These are phyloP conservation scores for Silurus aristotelis DNA, from an alignment of 2,797 vertebrate species.

Conservation along the genomic window DNA sequence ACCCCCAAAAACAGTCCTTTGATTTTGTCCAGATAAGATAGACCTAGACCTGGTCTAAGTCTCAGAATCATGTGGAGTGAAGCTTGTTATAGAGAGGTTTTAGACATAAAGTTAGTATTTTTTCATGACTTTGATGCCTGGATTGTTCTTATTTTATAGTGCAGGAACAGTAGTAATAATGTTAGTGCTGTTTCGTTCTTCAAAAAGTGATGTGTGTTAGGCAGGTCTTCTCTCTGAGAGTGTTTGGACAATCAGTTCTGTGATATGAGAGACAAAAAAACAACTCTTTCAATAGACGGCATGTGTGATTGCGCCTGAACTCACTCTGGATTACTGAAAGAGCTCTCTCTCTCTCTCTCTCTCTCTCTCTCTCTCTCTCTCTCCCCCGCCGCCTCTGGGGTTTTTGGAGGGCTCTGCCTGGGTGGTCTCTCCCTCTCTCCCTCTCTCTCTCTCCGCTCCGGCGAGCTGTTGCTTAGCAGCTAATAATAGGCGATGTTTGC, in stretches of 20 bases:
- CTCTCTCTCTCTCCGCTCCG: conserved; percentile 83
- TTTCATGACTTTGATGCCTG: background rate
- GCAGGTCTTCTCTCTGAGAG: background rate
- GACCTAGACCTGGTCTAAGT: background rate
- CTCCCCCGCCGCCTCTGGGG: conserved; percentile 10
- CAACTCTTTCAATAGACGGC: conserved; percentile 66
- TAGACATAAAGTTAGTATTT: background rate
- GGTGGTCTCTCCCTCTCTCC: conserved; percentile 74
- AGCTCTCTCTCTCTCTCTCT: conserved; percentile 22
- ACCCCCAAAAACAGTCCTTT: background rate
- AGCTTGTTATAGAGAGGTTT: background rate
- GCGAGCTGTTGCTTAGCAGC: conserved; percentile 93
- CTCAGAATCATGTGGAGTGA: background rate
- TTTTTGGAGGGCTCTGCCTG: conserved; percentile 77
- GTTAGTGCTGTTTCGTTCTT: background rate
- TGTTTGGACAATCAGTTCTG: conserved; percentile 33
- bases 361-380: background rate
- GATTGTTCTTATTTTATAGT: background rate
- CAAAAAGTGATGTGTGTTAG: background rate
- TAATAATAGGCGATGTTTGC: conserved; percentile 93
- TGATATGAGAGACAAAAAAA: conserved; percentile 16
- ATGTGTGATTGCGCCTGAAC: conserved; percentile 63
- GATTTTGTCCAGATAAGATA: background rate
- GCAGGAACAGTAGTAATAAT: background rate
- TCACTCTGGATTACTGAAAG: conserved; percentile 41